A percentile compares a stretch with the other conserved stretches of the same genome.
Conservation (phyloP, 1,140 invertebrate species). For the Pseudomyrmex dendroicus region DNA sequence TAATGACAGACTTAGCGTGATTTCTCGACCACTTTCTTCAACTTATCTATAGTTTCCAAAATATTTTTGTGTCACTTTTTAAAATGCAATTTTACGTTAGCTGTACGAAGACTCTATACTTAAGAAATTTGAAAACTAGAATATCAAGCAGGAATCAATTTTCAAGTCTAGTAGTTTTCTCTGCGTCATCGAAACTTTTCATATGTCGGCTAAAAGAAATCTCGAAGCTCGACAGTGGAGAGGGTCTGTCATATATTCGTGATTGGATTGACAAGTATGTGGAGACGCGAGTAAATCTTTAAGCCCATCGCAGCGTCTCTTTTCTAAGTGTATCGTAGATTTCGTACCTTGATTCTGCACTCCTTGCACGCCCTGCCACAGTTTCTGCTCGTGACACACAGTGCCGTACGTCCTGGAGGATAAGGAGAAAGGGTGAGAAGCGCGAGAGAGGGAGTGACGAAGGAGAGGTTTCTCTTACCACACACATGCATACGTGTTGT, state of each 20-base stretch:
- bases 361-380: constrained; percentile 66
- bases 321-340: constrained; percentile 53
- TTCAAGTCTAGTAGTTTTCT: not conserved
- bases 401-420: constrained; percentile 66
- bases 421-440: constrained; percentile 43
- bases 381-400: constrained; percentile 68
- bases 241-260: constrained; percentile 34
- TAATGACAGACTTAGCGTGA: no score
- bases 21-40: no score
- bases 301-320: constrained; percentile 24
- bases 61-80: no score
- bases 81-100: no score
- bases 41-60: no score
- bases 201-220: not conserved
- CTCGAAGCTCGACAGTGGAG: constrained; percentile 5
- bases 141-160: not conserved
- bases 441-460: not conserved
- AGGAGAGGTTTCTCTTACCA: constrained; percentile 32
- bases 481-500: not conserved
- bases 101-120: no score
- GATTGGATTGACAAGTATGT: constrained; percentile 57
- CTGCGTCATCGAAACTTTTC: not conserved
- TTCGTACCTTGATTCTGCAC: constrained; percentile 57
- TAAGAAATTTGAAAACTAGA: not conserved
- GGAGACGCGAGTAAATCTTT: constrained; percentile 56